These are phyloP conservation scores for Stegodyphus mimosarum DNA, from an alignment of 1,140 invertebrate genomes.

Conservation along the genomic window DNA sequence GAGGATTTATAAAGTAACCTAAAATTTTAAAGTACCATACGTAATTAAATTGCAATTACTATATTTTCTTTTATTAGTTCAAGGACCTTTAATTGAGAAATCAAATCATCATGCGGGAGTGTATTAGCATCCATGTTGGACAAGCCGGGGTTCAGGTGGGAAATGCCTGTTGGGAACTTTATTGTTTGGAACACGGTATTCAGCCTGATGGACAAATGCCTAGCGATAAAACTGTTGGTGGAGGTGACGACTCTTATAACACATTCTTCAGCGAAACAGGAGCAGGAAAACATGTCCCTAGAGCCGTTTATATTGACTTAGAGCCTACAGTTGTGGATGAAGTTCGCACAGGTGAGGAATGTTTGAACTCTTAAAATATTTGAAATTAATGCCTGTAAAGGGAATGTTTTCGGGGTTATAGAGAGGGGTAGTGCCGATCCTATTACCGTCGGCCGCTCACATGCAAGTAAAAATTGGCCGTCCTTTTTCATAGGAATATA, in stretches of 20 bases:
- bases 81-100: no score
- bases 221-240: slow-evolving; percentile 64
- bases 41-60: no score
- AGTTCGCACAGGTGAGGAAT: slow-evolving; percentile 26
- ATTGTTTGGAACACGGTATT: slow-evolving; percentile 68
- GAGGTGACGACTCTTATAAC: slow-evolving; percentile 70
- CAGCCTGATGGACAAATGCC: slow-evolving; percentile 66
- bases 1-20: no score
- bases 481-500: no score
- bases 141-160: slow-evolving; percentile 84
- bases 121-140: slow-evolving; percentile 77
- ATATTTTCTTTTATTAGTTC: no score
- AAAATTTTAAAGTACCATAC: no score
- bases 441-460: no score
- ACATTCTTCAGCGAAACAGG: slow-evolving; percentile 72
- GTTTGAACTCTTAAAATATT: background rate
- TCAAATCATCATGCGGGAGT: slow-evolving; percentile 71
- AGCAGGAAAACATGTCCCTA: slow-evolving; percentile 69
- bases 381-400: background rate
- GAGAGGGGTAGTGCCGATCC: no score
- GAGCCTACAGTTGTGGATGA: slow-evolving; percentile 69
- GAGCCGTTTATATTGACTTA: slow-evolving; percentile 69
- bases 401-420: no score
- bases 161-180: slow-evolving; percentile 86
- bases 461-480: no score